These are phyloP conservation scores for Procapra przewalskii DNA, from an alignment of 2,113 vertebrate species.

Conservation along the genomic window DNA sequence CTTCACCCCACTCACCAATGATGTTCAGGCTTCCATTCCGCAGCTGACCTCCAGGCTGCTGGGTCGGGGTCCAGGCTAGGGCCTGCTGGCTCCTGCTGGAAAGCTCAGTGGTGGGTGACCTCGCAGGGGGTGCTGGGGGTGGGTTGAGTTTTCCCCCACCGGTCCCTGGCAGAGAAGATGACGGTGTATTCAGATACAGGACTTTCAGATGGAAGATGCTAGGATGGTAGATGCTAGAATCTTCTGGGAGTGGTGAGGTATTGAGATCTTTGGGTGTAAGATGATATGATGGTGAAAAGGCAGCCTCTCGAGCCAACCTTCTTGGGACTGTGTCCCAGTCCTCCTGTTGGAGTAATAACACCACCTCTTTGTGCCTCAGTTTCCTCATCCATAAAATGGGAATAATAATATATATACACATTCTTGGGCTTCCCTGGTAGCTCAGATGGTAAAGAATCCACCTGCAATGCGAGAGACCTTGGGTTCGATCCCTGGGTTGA, in stretches of 20 bases:
- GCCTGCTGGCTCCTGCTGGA: constrained; percentile 83
- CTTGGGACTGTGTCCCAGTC: neutral
- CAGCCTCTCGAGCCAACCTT: neutral
- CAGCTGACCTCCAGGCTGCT: constrained; percentile 74
- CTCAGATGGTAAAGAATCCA: neutral
- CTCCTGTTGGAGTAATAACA: neutral
- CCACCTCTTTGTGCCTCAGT: neutral
- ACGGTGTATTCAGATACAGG: neutral
- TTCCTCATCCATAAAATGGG: neutral
- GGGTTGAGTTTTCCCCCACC: constrained; percentile 85
- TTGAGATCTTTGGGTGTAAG: neutral
- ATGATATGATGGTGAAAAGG: neutral
- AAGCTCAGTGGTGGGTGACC: constrained; percentile 93
- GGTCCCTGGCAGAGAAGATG: constrained; percentile 65
- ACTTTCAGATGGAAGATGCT: neutral
- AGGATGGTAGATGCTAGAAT: neutral
- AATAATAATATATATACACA: neutral
- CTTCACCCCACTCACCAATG: constrained; percentile 78
- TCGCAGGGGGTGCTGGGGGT: constrained; percentile 91
- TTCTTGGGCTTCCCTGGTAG: neutral
- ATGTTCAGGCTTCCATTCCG: constrained; percentile 88
- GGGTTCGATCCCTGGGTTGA: neutral
- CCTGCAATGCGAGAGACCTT: neutral
- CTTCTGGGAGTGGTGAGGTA: neutral
- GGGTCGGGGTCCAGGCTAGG: constrained; percentile 70